A percentile compares a stretch with the other conserved stretches of the same genome.
Conservation (phyloP, 1,140 invertebrate species). For the Apis dorsata region DNA sequence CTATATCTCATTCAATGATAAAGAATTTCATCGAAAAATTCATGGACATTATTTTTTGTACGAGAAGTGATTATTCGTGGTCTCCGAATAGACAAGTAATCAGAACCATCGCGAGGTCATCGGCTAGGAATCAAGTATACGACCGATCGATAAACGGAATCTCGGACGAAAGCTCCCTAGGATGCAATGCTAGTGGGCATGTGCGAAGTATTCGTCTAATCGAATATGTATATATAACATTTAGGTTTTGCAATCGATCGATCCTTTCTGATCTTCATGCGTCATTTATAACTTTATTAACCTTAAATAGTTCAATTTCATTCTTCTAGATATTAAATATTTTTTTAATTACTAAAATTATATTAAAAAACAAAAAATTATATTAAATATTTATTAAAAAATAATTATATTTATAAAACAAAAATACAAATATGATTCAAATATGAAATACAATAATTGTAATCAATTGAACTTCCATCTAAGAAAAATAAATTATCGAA, state of each 20-base stretch:
- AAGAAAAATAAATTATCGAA: neutral
- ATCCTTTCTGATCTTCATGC: neutral
- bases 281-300: neutral
- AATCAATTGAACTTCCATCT: neutral
- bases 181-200: constrained; percentile 22
- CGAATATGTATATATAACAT: neutral
- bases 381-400: too few relatives aligned
- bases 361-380: too few relatives aligned
- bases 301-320: neutral
- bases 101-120: constrained; percentile 22
- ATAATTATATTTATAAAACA: too few relatives aligned
- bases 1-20: neutral
- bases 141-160: constrained; percentile 24
- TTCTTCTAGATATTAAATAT: neutral
- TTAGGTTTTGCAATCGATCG: neutral
- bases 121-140: constrained; percentile 23
- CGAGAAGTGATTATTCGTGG: neutral
- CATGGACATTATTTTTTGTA: neutral
- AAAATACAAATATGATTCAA: too few relatives aligned
- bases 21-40: neutral
- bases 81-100: neutral
- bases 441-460: too few relatives aligned
- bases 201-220: neutral
- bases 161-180: constrained; percentile 6
- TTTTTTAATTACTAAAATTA: too few relatives aligned